These are phyloP conservation scores for Branchinecta lindahli DNA, from an alignment of 1,140 invertebrate genomes.

Conservation along the genomic window DNA sequence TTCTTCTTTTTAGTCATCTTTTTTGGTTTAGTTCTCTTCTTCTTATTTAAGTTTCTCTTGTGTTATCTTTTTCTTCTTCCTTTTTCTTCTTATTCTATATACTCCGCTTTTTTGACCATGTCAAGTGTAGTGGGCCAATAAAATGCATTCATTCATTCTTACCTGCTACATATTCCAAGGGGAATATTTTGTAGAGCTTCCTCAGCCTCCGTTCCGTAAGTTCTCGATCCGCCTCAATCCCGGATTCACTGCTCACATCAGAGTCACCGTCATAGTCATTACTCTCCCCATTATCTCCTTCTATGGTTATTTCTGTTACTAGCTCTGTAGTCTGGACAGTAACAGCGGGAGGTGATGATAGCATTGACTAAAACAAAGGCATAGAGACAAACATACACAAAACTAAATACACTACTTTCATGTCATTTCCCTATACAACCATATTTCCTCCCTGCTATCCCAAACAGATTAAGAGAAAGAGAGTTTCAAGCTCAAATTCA, in stretches of 20 bases:
- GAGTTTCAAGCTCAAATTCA: too few species aligned
- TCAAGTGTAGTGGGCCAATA: too few species aligned
- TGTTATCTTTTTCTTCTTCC: conserved; percentile 1
- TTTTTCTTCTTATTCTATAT: background rate
- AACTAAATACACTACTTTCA: too few species aligned
- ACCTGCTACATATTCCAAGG: background rate
- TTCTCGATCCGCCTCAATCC: background rate
- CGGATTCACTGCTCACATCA: background rate
- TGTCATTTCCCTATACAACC: too few species aligned
- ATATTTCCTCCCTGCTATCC: too few species aligned
- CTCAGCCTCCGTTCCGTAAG: background rate
- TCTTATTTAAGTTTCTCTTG: background rate
- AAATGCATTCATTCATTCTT: background rate
- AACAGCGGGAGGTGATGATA: background rate
- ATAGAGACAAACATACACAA: too few species aligned
- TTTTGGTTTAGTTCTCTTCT: background rate
- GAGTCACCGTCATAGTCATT: background rate
- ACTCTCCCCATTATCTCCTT: background rate
- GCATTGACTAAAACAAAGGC: background rate
- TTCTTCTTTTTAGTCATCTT: too few species aligned
- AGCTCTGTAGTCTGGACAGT: background rate
- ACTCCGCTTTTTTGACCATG: background rate
- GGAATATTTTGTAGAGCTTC: background rate
- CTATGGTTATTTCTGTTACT: background rate
- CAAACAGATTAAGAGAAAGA: too few species aligned